These are phyloP conservation scores for Dreissena rostriformis DNA, from an alignment of 1,140 invertebrate genomes.

Conservation along the genomic window DNA sequence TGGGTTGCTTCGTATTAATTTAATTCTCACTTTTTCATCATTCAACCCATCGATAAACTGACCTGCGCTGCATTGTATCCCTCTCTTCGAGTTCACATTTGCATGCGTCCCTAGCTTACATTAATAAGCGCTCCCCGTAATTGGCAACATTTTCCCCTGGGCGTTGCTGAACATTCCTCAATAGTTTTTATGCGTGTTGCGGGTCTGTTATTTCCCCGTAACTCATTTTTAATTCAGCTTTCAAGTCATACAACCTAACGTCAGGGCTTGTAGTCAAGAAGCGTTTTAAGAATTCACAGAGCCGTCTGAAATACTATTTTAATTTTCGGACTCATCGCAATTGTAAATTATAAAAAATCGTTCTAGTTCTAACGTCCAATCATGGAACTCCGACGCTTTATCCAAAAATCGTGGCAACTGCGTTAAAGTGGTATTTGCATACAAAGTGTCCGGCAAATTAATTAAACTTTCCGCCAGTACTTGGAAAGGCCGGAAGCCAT, in stretches of 20 bases:
- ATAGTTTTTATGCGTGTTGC: conserved; percentile 30
- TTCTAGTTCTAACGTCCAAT: conserved; percentile 22
- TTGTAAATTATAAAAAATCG: not conserved
- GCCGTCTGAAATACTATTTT: conserved; percentile 8
- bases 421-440: too few species aligned
- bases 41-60: conserved; percentile 20
- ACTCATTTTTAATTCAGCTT: not conserved
- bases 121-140: conserved; percentile 3
- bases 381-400: too few species aligned
- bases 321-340: not conserved
- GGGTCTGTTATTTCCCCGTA: conserved; percentile 31
- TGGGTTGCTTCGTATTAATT: not conserved
- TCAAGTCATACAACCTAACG: conserved; percentile 4
- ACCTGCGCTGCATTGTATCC: not conserved
- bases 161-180: conserved; percentile 3
- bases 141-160: not conserved
- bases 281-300: not conserved
- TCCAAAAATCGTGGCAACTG: too few species aligned
- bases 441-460: too few species aligned
- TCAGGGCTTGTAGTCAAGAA: not conserved
- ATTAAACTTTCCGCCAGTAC: too few species aligned
- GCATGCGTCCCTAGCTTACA: conserved; percentile 1
- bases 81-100: not conserved
- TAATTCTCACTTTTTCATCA: not conserved
- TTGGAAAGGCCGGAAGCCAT: too few species aligned